Evolutionary conservation across 2,888 invertebrate genomes (phyloP).

Genomic region (Panorpa germanica): DNA sequence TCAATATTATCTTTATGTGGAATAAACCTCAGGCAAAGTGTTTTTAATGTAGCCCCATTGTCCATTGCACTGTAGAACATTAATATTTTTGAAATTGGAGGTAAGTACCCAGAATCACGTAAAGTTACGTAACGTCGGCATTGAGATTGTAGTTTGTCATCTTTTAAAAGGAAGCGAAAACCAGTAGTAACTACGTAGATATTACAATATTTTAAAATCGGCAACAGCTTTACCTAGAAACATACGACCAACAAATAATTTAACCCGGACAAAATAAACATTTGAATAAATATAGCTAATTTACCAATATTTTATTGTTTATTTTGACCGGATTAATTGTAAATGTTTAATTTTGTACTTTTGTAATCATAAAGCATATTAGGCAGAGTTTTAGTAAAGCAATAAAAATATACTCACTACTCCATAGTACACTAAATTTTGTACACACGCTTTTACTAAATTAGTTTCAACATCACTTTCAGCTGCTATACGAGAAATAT

Average conservation of each 20-base stretch:
- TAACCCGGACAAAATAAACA: not conserved
- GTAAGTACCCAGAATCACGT: too few relatives aligned
- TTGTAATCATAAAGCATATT: not conserved
- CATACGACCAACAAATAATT: not conserved
- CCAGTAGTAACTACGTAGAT: conserved; percentile 66
- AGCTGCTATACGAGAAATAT: conserved; percentile 73
- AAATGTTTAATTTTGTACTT: not conserved
- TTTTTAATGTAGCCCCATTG: conserved; percentile 47
- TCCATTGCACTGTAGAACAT: conserved; percentile 45
- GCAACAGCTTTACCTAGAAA: conserved; percentile 44
- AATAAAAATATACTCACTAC: conserved; percentile 27
- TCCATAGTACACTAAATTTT: conserved; percentile 70
- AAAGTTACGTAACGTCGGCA: conserved; percentile 22
- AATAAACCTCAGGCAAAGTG: conserved; percentile 45
- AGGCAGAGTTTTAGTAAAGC: not conserved
- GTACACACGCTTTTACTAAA: conserved; percentile 84
- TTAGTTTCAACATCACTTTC: conserved; percentile 86
- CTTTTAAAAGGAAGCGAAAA: conserved; percentile 46
- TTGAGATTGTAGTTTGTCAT: conserved; percentile 3
- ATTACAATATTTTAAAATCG: conserved; percentile 71
- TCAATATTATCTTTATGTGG: conserved; percentile 32
- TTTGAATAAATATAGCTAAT: too few relatives aligned
- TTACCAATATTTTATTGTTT: too few relatives aligned
- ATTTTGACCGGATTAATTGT: too few relatives aligned
- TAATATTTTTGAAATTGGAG: not conserved